Evolutionary conservation across 1,140 invertebrate genomes (phyloP).

Genomic region (Drosophila punjabiensis): DNA sequence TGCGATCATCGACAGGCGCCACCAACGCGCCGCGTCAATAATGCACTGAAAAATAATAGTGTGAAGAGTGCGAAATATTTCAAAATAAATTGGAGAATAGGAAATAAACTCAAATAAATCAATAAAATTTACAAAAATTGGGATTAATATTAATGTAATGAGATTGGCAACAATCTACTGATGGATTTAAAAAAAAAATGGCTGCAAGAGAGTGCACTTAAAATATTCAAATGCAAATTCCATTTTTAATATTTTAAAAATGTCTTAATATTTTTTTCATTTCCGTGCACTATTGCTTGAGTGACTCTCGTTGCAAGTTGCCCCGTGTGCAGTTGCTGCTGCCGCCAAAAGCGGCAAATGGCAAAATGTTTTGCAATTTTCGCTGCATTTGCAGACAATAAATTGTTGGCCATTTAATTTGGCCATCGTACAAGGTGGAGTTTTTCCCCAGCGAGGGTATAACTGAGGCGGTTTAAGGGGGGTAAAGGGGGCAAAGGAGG

Average conservation of each 20-base stretch:
- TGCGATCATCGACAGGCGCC: slow-evolving; percentile 67
- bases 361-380: slow-evolving; percentile 73
- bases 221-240: background rate
- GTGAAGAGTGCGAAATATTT: no score
- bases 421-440: slow-evolving; percentile 59
- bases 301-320: slow-evolving; percentile 22
- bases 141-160: background rate
- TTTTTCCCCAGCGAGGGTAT: background rate
- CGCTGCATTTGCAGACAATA: slow-evolving; percentile 73
- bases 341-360: slow-evolving; percentile 59
- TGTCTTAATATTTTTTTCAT: background rate
- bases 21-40: slow-evolving; percentile 63
- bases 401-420: slow-evolving; percentile 72
- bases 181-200: background rate
- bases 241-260: background rate
- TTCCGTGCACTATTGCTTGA: slow-evolving; percentile 8
- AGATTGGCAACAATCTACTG: background rate
- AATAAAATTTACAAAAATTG: no score
- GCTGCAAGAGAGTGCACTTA: background rate
- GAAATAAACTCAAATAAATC: no score
- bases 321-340: slow-evolving; percentile 20
- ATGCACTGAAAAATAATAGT: slow-evolving; percentile 8
- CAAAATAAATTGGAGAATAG: background rate
- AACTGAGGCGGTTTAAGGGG: background rate
- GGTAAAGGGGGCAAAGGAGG: background rate